Base-by-base conservation (phyloP, 2,888 invertebrate species). In the Apotomis capreana region DNA sequence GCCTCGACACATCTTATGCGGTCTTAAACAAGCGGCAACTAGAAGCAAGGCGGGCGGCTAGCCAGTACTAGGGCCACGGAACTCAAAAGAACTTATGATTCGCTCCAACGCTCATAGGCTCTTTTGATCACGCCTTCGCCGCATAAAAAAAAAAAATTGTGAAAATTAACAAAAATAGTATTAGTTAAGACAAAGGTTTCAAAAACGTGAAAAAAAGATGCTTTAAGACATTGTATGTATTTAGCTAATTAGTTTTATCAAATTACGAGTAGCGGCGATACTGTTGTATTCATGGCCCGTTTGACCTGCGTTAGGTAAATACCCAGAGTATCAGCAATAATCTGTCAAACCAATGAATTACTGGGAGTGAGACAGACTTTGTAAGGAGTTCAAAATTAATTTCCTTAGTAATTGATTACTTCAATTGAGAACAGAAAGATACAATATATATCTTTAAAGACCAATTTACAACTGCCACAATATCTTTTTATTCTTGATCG, bases 151-250 rank as follows among this genome's bases (percentile, higher is more conserved):
- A 68, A 71, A 13, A 68, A 71, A 68, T 54, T 13, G 26, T 68
- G 8, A 71, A 71, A 71, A 52, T 13, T 10, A 65, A 65, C n/a
- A 65, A 65, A 65, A 65, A 57, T 65, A 57, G 55, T 67, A 67
- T 67, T 71, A 72, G 44, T 68, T 70, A 72, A 72, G 70, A 49
- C 63, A 72, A 68, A 58, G 6, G 60, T 71, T 71, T 58, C n/a
- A 62, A 71, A 71, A 68, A 71, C 57, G 40, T 57, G 67, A 62
- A 71, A 67, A 71, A 68, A 68, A 72, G 71, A 72, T 68, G 72
- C 72, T 72, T 72, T 72, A 72, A 68, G 68, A 72, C 68, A 63
- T 63, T 72, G 68, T 71, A 72, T 72, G 68, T 68, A 72, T 72
- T 71, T 71, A 72, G 72, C 68, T 58, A 49, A 73, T 73, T 69